A percentile compares a stretch with the other conserved stretches of the same genome.
Conservation (phyloP, 2,888 invertebrate genomes). For the Abscondita cerata region DNA sequence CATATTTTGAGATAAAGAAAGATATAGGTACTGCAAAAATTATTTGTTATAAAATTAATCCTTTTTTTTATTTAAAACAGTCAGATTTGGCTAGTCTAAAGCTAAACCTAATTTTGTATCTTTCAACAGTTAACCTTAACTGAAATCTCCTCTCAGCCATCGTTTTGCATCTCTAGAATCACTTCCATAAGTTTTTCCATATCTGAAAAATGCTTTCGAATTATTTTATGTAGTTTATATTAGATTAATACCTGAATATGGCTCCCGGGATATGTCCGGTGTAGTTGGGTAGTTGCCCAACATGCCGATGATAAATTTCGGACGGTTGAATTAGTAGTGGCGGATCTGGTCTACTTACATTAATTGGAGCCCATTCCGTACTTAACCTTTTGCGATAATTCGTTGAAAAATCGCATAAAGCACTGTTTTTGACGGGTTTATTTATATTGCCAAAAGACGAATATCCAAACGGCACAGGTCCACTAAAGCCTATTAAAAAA, state of each 20-base stretch:
- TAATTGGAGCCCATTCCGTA: constrained; percentile 78
- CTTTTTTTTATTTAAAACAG: no score
- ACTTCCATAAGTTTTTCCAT: constrained; percentile 78
- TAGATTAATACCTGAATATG: constrained; percentile 71
- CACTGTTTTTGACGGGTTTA: constrained; percentile 72
- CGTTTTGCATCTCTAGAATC: constrained; percentile 76
- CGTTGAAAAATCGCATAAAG: constrained; percentile 76
- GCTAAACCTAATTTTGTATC: no score
- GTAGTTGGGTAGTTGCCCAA: constrained; percentile 79
- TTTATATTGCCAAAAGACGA: constrained; percentile 70
- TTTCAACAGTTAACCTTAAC: constrained; percentile 39
- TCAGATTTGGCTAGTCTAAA: no score
- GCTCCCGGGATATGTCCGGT: constrained; percentile 80
- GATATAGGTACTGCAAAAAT: no score
- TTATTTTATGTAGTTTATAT: no score
- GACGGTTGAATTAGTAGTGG: constrained; percentile 61
- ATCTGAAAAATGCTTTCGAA: no score
- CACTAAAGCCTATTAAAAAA: constrained; percentile 64
- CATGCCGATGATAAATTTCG: constrained; percentile 75
- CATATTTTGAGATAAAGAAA: no score
- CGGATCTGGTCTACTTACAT: constrained; percentile 62
- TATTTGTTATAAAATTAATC: no score
- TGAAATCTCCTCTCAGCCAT: constrained; percentile 73
- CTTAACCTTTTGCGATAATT: constrained; percentile 75
- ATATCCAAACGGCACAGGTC: constrained; percentile 72